phyloP scores from a whole-genome alignment of 2,888 invertebrate genomes.

The Sphecodes monilicornis region DNA sequence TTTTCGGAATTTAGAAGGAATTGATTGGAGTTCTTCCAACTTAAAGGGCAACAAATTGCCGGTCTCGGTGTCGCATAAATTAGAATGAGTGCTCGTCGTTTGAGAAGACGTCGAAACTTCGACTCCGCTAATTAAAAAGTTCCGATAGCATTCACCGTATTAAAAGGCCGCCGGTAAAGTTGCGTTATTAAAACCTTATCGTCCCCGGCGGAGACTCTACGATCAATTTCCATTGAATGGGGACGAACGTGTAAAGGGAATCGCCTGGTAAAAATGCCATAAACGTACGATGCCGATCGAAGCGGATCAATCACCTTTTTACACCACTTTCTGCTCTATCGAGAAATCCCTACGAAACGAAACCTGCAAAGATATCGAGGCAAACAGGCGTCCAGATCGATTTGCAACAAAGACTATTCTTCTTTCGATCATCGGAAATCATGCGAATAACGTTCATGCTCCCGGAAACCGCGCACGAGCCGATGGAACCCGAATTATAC shows the following conservation, averaged over 20 bases:
- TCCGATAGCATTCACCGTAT: not conserved
- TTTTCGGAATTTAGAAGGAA: not conserved
- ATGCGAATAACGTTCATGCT: not conserved
- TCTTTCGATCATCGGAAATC: not conserved
- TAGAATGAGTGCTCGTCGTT: conserved; percentile 16
- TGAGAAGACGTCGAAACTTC: conserved; percentile 10
- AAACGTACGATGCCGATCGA: not conserved
- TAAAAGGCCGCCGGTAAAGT: conserved; percentile 10
- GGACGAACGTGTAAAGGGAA: not conserved
- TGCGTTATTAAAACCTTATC: conserved; percentile 26
- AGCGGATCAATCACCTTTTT: not conserved
- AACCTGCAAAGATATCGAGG: not conserved
- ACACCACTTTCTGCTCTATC: not conserved
- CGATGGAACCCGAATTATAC: not conserved
- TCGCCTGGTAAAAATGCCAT: not conserved
- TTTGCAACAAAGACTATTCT: conserved; percentile 1
- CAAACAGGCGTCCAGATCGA: not conserved
- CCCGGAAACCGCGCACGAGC: not conserved
- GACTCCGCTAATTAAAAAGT: conserved; percentile 19
- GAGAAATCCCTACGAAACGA: not conserved
- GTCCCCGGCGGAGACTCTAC: not conserved
- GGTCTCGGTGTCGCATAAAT: not conserved
- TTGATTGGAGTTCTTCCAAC: not conserved
- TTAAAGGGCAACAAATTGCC: not conserved
- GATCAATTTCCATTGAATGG: not conserved